Evolutionary conservation across 2,888 invertebrate genomes (phyloP).

Genomic region (Heliconius sara): DNA sequence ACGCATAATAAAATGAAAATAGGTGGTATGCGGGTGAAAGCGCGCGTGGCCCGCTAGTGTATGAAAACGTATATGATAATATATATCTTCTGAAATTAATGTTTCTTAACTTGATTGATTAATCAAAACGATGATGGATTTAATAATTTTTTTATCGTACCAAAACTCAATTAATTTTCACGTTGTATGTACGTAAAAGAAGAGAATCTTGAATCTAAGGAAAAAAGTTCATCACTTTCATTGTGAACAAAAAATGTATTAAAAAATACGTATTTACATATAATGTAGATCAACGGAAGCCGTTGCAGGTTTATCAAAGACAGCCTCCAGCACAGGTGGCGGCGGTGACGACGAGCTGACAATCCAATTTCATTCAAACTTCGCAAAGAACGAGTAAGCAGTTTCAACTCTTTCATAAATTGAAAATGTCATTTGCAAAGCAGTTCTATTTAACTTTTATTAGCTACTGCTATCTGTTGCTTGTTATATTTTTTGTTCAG

Average conservation of each 20-base stretch:
- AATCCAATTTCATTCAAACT: conserved; percentile 41
- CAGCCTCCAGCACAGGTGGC: conserved; percentile 21
- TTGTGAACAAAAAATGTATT: background rate
- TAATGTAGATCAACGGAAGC: background rate
- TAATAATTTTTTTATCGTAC: no score
- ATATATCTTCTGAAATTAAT: no score
- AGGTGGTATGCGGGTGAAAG: no score
- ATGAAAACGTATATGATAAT: no score
- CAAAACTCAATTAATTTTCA: no score
- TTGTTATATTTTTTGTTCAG: conserved; percentile 5
- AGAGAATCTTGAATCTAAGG: background rate
- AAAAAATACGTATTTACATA: background rate
- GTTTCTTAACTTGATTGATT: no score
- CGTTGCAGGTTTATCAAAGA: background rate
- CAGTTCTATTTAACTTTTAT: conserved; percentile 33
- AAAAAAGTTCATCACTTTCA: background rate
- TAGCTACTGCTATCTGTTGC: conserved; percentile 19
- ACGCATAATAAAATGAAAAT: no score
- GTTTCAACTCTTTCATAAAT: conserved; percentile 39
- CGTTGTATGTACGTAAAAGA: no score
- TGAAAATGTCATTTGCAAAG: conserved; percentile 39
- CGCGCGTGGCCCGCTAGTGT: no score
- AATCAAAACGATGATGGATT: no score
- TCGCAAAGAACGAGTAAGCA: conserved; percentile 31
- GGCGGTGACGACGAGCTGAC: conserved; percentile 24